These are phyloP conservation scores for Diorhabda elongata DNA, from an alignment of 1,140 invertebrate species.

Conservation along the genomic window DNA sequence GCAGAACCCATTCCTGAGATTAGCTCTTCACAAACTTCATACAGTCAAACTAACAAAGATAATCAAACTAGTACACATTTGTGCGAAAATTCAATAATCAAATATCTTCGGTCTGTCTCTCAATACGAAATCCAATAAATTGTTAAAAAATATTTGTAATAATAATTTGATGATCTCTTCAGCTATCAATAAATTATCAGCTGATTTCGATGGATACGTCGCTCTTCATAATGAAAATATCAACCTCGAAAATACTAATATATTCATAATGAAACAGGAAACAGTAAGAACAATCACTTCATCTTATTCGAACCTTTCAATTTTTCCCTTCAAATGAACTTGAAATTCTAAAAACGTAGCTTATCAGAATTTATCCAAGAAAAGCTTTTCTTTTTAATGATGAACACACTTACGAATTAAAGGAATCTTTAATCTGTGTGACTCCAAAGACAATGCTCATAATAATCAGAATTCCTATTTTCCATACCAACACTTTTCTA, in stretches of 20 bases:
- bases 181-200: neutral
- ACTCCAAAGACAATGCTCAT: too few species aligned
- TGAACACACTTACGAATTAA: neutral
- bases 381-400: neutral
- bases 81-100: neutral
- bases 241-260: neutral
- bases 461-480: too few species aligned
- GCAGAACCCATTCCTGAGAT: too few species aligned
- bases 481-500: too few species aligned
- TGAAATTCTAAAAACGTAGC: neutral
- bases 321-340: neutral
- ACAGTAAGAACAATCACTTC: neutral
- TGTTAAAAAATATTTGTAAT: neutral
- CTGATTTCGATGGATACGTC: neutral
- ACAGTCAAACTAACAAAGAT: too few species aligned
- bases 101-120: neutral
- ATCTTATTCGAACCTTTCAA: neutral
- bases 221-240: neutral
- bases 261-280: neutral
- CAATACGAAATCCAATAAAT: neutral
- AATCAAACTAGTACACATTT: too few species aligned
- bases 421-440: too few species aligned
- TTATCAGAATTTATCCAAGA: neutral
- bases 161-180: neutral
- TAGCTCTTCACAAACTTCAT: too few species aligned